Evolutionary conservation across 2,888 invertebrate genomes (phyloP), one percentile per base, ranked within the genome.

Genomic region (Euzophera pinguis): DNA sequence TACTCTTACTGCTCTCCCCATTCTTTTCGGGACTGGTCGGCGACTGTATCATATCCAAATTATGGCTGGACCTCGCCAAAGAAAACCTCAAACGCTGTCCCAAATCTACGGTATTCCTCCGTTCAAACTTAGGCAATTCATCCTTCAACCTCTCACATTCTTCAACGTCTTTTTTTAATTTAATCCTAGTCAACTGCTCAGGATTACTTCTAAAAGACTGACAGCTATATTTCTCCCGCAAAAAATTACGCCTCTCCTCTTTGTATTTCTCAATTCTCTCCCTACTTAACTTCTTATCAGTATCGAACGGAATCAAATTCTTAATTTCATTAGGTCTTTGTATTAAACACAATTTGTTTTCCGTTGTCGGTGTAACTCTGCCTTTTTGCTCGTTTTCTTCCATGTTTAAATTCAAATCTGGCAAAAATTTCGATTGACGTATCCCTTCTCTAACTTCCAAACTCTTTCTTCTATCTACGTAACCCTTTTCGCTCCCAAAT

Each of bases 211-310:
- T 91, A 55, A 97, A 94, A 8, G 96, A 94, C 63, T 96, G 96
- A 0, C 95, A 94, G 58, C 95, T 94, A 75, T 96, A 97, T 76
- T 96, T 97, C 72, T 97, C 96, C 43, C 96, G 92, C 10, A 97
- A 82, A 68, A 96, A 95, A 63, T 94, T 94, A 49, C 97, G 91
- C n/a, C 97, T 88, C 72, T 97, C 97, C 73, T 97, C 96, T 83
- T 97, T 97, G 75, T 97, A 97, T 75, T 95, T 95, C 79, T 97
- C 97, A 60, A 97, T 96, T 43, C 97, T 85, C 71, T 97, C 97
- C 45, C 97, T 88, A 66, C 95, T 94, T 16, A 93, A 73, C 56
- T 94, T 93, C 52, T 92, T 92, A 6, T 92, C 86, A 0, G 91
- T 81, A 16, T 91, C 90, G 47, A 84, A 65, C 0, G 68, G 82